These are phyloP conservation scores for Staurois parvus DNA, from an alignment of 2,797 vertebrate species.

Conservation along the genomic window DNA sequence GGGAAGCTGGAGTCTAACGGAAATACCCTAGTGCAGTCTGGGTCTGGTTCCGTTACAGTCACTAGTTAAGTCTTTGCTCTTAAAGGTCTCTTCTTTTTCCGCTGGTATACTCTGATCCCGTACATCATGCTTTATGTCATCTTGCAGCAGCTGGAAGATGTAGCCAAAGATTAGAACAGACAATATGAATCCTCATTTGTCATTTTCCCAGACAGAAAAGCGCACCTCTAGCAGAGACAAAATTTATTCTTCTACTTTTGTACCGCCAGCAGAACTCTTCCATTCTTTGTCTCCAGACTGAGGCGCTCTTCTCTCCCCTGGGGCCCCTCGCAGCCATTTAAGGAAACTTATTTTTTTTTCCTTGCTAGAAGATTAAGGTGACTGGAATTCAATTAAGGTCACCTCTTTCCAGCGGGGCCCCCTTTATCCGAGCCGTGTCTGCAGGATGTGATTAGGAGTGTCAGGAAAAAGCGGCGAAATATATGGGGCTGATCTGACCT, in stretches of 20 bases:
- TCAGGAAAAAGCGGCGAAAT: not conserved
- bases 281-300: not conserved
- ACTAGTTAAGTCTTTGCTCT: too few species aligned
- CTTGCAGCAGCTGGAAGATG: not conserved
- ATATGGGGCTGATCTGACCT: conserved; percentile 40
- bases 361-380: conserved; percentile 36
- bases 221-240: not conserved
- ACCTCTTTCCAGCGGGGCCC: conserved; percentile 5
- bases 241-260: not conserved
- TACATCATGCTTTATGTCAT: not conserved
- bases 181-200: not conserved
- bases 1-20: too few species aligned
- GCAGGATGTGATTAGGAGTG: conserved; percentile 30
- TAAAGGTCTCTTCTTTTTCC: not conserved
- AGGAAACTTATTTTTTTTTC: not conserved
- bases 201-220: not conserved
- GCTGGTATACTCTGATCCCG: not conserved
- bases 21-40: too few species aligned
- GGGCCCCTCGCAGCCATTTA: not conserved
- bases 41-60: too few species aligned
- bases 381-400: conserved; percentile 50
- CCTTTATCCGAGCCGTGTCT: not conserved
- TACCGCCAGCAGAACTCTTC: not conserved
- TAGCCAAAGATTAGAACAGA: not conserved
- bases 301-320: not conserved